A percentile compares a stretch with the other conserved stretches of the same genome.
These are phyloP conservation scores for Cordylochernes scorpioides DNA, from an alignment of 2,888 invertebrate species.

Conservation along the genomic window DNA sequence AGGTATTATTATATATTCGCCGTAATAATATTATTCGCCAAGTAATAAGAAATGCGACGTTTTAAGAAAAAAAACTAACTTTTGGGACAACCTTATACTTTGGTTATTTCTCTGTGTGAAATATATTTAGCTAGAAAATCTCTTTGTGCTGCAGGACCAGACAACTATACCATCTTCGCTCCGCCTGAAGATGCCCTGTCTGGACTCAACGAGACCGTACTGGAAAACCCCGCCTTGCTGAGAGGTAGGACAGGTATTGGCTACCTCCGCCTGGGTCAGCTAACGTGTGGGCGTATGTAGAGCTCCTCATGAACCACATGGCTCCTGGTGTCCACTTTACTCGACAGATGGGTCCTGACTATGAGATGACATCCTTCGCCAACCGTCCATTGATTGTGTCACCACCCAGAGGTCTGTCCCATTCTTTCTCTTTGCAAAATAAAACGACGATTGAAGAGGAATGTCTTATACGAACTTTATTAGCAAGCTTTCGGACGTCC, in stretches of 20 bases:
- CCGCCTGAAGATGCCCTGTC: conserved; percentile 8
- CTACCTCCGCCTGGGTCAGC: no score
- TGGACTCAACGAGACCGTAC: conserved; percentile 1
- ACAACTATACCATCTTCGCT: conserved; percentile 5
- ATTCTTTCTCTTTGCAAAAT: no score
- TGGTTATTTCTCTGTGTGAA: background rate
- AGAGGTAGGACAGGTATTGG: no score
- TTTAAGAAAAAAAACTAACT: no score
- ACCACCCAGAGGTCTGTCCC: no score
- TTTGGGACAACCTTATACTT: background rate
- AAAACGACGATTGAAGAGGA: no score
- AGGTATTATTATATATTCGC: no score
- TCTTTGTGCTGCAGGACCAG: background rate
- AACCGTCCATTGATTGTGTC: no score
- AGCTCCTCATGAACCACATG: conserved; percentile 7
- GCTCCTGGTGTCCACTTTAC: conserved; percentile 7
- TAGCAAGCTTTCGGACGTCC: no score
- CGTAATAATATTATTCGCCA: no score
- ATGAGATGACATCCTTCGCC: conserved; percentile 4
- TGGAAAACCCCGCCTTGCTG: conserved; percentile 2
- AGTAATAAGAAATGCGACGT: no score
- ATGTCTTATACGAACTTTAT: no score
- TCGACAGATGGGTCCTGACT: conserved; percentile 3
- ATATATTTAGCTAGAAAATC: background rate
- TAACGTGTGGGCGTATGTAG: background rate